phyloP scores from a whole-genome alignment of 1,140 invertebrate species.

The Cydia fagiglandana region DNA sequence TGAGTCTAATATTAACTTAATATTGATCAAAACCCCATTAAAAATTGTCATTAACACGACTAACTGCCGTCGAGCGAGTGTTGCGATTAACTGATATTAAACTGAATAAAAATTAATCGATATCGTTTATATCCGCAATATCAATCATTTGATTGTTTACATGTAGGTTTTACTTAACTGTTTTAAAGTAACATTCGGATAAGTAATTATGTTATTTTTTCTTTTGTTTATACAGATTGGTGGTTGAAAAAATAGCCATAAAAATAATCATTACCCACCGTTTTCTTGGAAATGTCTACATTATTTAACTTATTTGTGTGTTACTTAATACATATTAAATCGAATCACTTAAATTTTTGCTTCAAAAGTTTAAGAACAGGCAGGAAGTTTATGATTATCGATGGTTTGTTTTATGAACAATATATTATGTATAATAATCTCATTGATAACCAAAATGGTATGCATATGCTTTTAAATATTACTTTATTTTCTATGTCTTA shows the following conservation, averaged over 20 bases:
- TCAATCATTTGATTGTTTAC: neutral
- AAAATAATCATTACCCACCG: neutral
- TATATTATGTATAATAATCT: no score
- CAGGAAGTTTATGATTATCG: no score
- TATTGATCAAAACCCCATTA: neutral
- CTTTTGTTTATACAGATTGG: neutral
- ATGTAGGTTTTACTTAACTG: neutral
- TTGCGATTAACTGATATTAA: neutral
- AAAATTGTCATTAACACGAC: neutral
- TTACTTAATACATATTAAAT: no score
- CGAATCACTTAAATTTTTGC: no score
- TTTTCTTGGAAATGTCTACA: neutral
- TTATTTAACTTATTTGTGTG: no score
- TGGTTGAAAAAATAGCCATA: neutral
- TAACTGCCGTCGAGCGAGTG: neutral
- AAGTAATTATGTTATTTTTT: neutral
- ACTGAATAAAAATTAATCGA: neutral
- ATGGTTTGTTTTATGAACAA: no score
- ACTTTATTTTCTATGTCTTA: no score
- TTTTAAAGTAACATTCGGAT: neutral
- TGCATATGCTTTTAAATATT: no score
- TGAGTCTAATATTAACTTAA: conserved; percentile 14
- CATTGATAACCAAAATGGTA: no score
- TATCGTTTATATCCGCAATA: neutral
- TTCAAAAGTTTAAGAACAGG: no score